Evolutionary conservation across 92 coral and sea anemone genomes (phyloP), one percentile per base, ranked within the genome.

Genomic region (Phenganax marumi): DNA sequence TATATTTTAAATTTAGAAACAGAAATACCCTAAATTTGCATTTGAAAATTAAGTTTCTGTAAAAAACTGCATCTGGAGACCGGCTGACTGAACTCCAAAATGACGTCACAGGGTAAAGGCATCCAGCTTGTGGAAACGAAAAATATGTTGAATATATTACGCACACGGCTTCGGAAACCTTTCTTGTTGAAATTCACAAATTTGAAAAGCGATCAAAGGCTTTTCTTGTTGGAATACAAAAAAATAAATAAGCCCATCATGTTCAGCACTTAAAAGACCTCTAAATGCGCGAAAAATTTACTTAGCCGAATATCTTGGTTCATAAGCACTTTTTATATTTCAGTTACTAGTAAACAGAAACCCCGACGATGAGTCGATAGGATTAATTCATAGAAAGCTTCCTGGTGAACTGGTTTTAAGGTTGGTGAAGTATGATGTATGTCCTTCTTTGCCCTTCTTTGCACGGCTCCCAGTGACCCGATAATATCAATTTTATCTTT

Each of bases 311-410:
- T 0, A 11, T 21, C 5, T n/a, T 69, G 12, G 8, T 24, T 19
- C 26, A 16, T 69, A 51, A 8, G 17, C 23, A 51, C 17, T 69
- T 43, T 69, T 75, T 84, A n/a, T 73, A 48, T 89, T 89, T 19
- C 87, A 95, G 98, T 92, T 95, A 71, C 97, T 91, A 69, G 91
- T 95, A 84, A 95, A 95, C 90, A 88, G 92, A 83, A 95, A 95
- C 89, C 96, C 90, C 68, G 98, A 95, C 26, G 93, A 91, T 66
- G 97, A 97, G 50, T 83, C 83, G 50, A 78, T 78, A 78, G 83
- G 72, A 78, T 52, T 89, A 63, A 95, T 95, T 58, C 92, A 95
- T 89, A 95, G 90, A 81, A 95, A 95, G 80, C 97, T 95, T 69
- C 98, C 97, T 13, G 92, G 90, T 86, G 98, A 95, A 89, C 92